A percentile compares a stretch with the other conserved stretches of the same genome.
Conservation (phyloP, 1,140 invertebrate genomes). For the Drepana arcuata region DNA sequence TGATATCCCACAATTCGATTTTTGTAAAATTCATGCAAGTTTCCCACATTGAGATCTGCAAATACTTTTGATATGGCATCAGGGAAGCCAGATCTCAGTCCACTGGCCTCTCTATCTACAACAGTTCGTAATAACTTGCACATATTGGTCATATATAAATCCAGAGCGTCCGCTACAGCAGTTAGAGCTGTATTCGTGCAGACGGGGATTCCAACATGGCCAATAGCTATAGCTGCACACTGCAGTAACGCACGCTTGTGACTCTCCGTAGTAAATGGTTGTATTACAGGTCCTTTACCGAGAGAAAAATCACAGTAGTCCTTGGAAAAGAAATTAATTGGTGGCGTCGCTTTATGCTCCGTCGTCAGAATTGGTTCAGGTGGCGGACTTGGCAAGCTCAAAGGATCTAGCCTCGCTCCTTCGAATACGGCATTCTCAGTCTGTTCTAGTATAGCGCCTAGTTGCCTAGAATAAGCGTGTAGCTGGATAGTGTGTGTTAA, state of each 20-base stretch:
- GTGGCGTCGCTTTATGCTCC: constrained; percentile 39
- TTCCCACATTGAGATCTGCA: constrained; percentile 58
- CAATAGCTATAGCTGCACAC: constrained; percentile 62
- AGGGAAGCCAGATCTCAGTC: constrained; percentile 53
- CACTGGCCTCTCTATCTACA: constrained; percentile 57
- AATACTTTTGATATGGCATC: constrained; percentile 66
- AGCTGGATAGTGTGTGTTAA: constrained; percentile 58
- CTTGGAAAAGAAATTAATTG: constrained; percentile 55
- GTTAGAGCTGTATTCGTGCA: constrained; percentile 55
- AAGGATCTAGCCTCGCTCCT: constrained; percentile 34
- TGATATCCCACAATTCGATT: constrained; percentile 52
- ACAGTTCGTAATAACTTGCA: constrained; percentile 57
- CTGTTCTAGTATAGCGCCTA: constrained; percentile 45
- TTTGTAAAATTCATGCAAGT: constrained; percentile 60
- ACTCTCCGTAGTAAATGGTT: constrained; percentile 56
- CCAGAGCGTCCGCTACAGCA: constrained; percentile 54
- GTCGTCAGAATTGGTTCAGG: constrained; percentile 36
- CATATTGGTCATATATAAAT: constrained; percentile 59
- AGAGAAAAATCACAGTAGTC: constrained; percentile 61
- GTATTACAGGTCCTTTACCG: constrained; percentile 49
- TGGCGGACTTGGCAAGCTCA: constrained; percentile 44
- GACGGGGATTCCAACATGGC: constrained; percentile 46
- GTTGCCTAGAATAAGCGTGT: constrained; percentile 42
- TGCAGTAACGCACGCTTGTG: constrained; percentile 55
- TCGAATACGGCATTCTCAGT: constrained; percentile 48